Percentiles rank a stretch among this genome's conserved stretches.
phyloP scores from a whole-genome alignment of 2,113 vertebrate genomes.

The Chionodraco myersi region DNA sequence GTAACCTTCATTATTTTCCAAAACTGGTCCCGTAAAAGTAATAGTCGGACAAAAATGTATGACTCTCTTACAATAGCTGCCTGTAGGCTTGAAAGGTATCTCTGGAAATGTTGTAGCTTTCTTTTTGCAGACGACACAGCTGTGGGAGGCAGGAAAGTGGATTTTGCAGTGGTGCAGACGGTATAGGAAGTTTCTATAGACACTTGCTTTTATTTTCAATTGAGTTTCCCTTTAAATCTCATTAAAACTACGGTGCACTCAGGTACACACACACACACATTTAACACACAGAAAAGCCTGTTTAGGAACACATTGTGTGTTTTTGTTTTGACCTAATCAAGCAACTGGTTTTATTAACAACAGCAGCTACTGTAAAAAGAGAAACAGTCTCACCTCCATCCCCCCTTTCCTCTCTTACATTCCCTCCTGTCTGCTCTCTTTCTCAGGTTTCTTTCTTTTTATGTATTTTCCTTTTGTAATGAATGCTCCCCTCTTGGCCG shows the following conservation, averaged over 20 bases:
- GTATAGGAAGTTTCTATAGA: not conserved
- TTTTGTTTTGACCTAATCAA: not conserved
- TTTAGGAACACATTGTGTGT: not conserved
- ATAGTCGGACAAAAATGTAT: not conserved
- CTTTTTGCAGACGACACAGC: not conserved
- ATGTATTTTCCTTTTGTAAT: slow-evolving; percentile 64
- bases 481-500: slow-evolving; percentile 60
- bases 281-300: no score
- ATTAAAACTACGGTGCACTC: not conserved
- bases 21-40: not conserved
- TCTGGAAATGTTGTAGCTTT: not conserved
- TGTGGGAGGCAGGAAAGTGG: not conserved
- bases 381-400: slow-evolving; percentile 21
- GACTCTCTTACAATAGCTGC: not conserved
- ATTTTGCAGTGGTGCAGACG: not conserved
- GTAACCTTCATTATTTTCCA: slow-evolving; percentile 3
- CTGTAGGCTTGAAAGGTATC: not conserved
- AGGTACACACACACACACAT: not conserved
- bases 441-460: slow-evolving; percentile 70
- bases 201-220: not conserved
- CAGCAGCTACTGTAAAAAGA: slow-evolving; percentile 3
- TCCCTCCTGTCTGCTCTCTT: slow-evolving; percentile 26
- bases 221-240: not conserved
- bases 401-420: slow-evolving; percentile 21
- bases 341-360: not conserved